phyloP scores from a whole-genome alignment of 2,888 invertebrate species.

The Drosophila limbata region DNA sequence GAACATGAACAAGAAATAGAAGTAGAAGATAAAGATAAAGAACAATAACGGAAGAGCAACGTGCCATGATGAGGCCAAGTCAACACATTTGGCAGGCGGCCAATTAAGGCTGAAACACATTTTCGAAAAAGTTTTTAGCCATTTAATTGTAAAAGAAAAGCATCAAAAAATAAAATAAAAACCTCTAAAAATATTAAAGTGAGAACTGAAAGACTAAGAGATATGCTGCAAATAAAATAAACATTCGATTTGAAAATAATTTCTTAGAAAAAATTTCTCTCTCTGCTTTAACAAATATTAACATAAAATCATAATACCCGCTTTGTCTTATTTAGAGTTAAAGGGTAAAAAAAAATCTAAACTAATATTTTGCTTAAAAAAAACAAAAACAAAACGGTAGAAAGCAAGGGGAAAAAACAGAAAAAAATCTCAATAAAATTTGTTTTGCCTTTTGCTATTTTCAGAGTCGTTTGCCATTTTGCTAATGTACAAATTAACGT shows the following conservation, averaged over 20 bases:
- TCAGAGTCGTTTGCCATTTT: conserved; percentile 57
- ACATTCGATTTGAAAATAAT: neutral
- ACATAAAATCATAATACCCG: neutral
- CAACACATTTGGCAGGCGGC: conserved; percentile 69
- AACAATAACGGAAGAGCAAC: conserved; percentile 48
- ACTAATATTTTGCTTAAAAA: conserved; percentile 44
- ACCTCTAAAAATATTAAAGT: conserved; percentile 14
- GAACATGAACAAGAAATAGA: neutral
- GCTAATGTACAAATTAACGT: conserved; percentile 59
- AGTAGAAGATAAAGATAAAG: neutral
- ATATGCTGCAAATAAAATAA: conserved; percentile 11
- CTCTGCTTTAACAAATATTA: neutral
- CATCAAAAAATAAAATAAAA: conserved; percentile 23
- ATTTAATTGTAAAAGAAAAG: conserved; percentile 55
- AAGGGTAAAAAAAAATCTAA: conserved; percentile 4
- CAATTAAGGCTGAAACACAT: conserved; percentile 57
- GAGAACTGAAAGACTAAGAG: conserved; percentile 14
- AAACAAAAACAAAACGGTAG: conserved; percentile 14
- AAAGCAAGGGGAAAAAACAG: conserved; percentile 26
- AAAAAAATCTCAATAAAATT: conserved; percentile 31
- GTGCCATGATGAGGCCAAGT: conserved; percentile 71
- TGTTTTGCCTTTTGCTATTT: conserved; percentile 56
- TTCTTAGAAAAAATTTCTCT: neutral
- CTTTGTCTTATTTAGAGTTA: neutral
- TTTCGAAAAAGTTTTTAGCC: conserved; percentile 49